Evolutionary conservation across 37 sponge, comb jelly and placozoan genomes (phyloP), one percentile per base, ranked within the genome.

Genomic region (Ianthella basta): DNA sequence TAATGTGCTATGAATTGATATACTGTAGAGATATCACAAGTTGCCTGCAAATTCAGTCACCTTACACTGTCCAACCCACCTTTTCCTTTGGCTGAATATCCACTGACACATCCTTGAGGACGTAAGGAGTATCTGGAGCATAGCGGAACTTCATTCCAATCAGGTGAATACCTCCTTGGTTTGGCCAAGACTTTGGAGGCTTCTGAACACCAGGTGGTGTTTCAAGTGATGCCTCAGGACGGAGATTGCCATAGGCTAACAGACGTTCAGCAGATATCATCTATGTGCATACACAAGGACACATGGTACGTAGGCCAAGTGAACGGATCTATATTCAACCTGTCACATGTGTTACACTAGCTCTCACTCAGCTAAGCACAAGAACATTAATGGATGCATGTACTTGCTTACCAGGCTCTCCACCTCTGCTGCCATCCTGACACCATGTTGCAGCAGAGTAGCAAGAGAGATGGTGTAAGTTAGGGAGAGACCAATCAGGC

Each of bases 351-450:
- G n/a, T n/a, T n/a, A n/a, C n/a, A n/a, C n/a, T n/a, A n/a, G n/a
- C n/a, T n/a, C n/a, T n/a, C n/a, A n/a, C n/a, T n/a, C n/a, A n/a
- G n/a, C n/a, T n/a, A n/a, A n/a, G n/a, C n/a, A n/a, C n/a, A n/a
- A n/a, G n/a, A n/a, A n/a, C n/a, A n/a, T n/a, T n/a, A n/a, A n/a
- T n/a, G n/a, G n/a, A n/a, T 44, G 50, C 50, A 44, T 44, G 3
- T 8, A 44, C 50, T n/a, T 44, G 39, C 89, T 60, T 56, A 91
- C 92, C 50, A 69, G 56, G 73, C 83, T 93, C 72, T 93, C 94
- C 50, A 93, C 88, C 44, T 93, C 94, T 29, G 94, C 94, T 87
- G 91, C 87, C 55, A 72, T 63, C 78, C 94, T 69, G 57, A 93
- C 81, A 50, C 85, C 77, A 57, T 86, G 90, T 67, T 93, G 94